These are phyloP conservation scores for Neuroscelio doddi DNA, from an alignment of 2,888 invertebrate genomes.

Conservation along the genomic window DNA sequence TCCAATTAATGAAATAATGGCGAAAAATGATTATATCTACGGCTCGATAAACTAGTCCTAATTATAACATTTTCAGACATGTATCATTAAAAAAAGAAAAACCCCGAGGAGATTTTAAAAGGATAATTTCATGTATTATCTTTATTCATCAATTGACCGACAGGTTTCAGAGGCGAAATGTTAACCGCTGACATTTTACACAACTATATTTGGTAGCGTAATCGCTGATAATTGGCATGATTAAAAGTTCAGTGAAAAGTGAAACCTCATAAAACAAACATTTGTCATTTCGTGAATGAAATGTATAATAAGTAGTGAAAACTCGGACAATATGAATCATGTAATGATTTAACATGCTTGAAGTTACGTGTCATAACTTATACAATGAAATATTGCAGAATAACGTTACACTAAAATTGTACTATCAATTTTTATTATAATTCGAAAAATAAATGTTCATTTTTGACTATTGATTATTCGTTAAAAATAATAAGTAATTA, in stretches of 20 bases:
- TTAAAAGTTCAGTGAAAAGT: constrained; percentile 39
- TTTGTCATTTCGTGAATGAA: constrained; percentile 1
- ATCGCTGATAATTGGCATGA: constrained; percentile 37
- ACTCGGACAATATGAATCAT: background rate
- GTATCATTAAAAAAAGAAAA: background rate
- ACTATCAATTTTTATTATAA: too few species aligned
- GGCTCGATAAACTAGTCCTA: too few species aligned
- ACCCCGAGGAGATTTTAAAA: background rate
- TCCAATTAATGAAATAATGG: too few species aligned
- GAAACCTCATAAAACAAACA: constrained; percentile 33
- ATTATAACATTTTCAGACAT: background rate
- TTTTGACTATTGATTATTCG: too few species aligned
- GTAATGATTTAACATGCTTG: background rate
- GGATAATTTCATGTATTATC: constrained; percentile 6
- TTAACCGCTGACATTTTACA: constrained; percentile 43
- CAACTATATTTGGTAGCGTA: constrained; percentile 33
- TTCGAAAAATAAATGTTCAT: too few species aligned
- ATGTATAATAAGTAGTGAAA: background rate
- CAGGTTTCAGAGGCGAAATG: constrained; percentile 34
- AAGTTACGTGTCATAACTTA: too few species aligned
- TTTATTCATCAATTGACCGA: background rate
- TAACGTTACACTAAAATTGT: background rate
- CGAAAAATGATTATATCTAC: too few species aligned
- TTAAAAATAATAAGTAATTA: too few species aligned
- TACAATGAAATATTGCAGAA: too few species aligned